Evolutionary conservation across 2,888 invertebrate species (phyloP).

Genomic region (Meteorus cinctellus): DNA sequence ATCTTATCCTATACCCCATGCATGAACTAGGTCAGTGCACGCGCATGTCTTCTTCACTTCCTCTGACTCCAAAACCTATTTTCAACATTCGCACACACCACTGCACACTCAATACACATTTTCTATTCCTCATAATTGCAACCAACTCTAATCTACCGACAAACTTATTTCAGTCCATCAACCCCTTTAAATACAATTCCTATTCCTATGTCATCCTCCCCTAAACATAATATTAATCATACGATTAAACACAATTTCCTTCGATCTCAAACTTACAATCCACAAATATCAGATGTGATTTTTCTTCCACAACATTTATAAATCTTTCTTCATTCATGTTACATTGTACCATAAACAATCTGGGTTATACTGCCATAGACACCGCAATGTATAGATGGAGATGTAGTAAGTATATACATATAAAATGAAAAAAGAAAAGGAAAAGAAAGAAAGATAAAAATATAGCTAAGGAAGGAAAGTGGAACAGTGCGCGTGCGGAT

Average conservation of each 20-base stretch:
- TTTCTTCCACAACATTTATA: slow-evolving; percentile 26
- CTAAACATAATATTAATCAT: slow-evolving; percentile 25
- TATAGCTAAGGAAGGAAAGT: slow-evolving; percentile 5
- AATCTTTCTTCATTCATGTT: slow-evolving; percentile 22
- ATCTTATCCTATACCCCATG: too few species aligned
- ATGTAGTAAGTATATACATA: neutral
- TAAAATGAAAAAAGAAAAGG: too few species aligned
- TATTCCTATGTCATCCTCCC: too few species aligned
- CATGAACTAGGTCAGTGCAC: too few species aligned
- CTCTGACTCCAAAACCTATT: too few species aligned
- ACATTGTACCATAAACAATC: slow-evolving; percentile 18
- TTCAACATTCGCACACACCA: too few species aligned
- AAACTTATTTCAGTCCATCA: too few species aligned
- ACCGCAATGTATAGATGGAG: neutral
- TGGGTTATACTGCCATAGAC: slow-evolving; percentile 14
- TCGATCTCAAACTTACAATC: slow-evolving; percentile 4
- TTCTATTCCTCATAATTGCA: too few species aligned
- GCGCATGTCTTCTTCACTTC: too few species aligned
- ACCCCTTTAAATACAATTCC: too few species aligned
- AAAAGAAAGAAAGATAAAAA: neutral
- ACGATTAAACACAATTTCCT: slow-evolving; percentile 32
- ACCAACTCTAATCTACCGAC: too few species aligned
- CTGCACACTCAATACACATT: too few species aligned
- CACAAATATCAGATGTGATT: slow-evolving; percentile 36
- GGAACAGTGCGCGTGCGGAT: slow-evolving; percentile 18